Evolutionary conservation across 2,888 invertebrate genomes (phyloP).

Genomic region (Stomorhina lunata): DNA sequence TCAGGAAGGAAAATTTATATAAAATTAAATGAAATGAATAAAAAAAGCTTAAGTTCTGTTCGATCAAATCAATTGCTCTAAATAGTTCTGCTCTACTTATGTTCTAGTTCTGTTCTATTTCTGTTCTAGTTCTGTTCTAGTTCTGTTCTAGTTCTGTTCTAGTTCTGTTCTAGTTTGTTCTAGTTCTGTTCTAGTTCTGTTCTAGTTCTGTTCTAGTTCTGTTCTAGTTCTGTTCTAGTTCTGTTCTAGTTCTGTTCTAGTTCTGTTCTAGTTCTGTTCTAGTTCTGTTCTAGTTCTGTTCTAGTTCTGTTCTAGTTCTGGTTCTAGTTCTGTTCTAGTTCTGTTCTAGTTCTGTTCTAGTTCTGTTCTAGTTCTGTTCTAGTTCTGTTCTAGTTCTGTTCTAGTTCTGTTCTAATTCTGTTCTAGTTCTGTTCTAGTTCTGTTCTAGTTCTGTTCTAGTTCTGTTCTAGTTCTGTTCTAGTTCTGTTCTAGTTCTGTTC

Average conservation of each 20-base stretch:
- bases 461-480: background rate
- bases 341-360: background rate
- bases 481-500: background rate
- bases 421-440: background rate
- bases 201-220: background rate
- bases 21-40: background rate
- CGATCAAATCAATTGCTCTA: background rate
- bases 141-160: background rate
- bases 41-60: background rate
- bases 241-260: background rate
- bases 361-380: no score
- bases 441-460: no score
- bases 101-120: background rate
- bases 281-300: background rate
- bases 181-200: background rate
- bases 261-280: background rate
- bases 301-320: background rate
- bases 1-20: background rate
- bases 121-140: background rate
- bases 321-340: background rate
- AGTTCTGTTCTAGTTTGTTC: background rate
- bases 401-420: background rate
- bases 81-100: background rate
- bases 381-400: background rate
- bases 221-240: background rate